Evolutionary conservation across 1,140 invertebrate species (phyloP), one percentile per base, ranked within the genome.

Genomic region (Caenorhabditis elegans): DNA sequence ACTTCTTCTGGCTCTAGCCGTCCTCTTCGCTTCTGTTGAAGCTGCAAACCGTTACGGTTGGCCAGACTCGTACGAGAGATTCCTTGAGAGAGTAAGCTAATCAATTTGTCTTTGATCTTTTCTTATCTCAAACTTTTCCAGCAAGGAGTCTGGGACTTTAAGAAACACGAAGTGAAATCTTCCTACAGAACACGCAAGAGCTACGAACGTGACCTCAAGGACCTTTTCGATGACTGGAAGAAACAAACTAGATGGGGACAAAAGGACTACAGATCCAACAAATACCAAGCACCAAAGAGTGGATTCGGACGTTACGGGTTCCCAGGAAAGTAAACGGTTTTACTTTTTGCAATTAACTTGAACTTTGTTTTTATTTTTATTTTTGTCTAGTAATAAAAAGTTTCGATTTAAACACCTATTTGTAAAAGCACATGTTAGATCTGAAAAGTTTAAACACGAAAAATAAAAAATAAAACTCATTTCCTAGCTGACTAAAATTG

Each of bases 61-160:
- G 60, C 60, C 60, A 70, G 60, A 70, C 19, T 70, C 60, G 8
- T 70, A 70, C n/a, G 60, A 70, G 19, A 43, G 34, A 70, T 70
- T 39, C 60, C 60, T 70, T 39, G 60, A 70, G 34, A 70, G 60
- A 70, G 60, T 70, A 43, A 36, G 60, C 39, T 22, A 6, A 43
- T 15, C 5, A 43, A 43, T 8, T 43, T 15, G 2, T 19, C 10
- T 6, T 24, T 22, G 17, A 10, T 39, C n/a, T 15, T 43, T 43
- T 43, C 15, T 8, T 8, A 70, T 10, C n/a, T 39, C n/a, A 17
- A 1, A 31, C 3, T 60, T 43, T 39, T 39, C n/a, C 60, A 70
- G 60, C 60, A 70, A 70, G 60, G 60, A 70, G 60, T 70, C 34
- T 70, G 60, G 60, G 60, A 70, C 34, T 70, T 70, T 34, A 70